Conservation (phyloP, 2,113 vertebrate species). For the Dasyornis broadbenti region DNA sequence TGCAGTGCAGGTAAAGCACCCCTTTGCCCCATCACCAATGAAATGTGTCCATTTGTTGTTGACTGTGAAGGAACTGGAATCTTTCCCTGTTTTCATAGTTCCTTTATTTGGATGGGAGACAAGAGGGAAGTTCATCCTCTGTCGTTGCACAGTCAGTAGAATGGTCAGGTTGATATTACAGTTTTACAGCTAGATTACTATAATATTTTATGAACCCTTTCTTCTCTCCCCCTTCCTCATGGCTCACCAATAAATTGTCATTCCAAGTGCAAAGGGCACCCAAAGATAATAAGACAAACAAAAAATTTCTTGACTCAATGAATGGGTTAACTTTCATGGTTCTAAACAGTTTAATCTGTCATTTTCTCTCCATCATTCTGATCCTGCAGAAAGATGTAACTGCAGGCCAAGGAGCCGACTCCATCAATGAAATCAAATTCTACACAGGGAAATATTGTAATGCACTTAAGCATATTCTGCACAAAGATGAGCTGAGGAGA, state of each 20-base stretch:
- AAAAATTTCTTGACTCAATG: neutral
- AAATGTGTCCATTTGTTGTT: neutral
- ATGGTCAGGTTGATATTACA: neutral
- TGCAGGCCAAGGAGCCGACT: neutral
- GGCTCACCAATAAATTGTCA: neutral
- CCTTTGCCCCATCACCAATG: neutral
- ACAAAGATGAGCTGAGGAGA: neutral
- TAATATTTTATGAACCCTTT: neutral
- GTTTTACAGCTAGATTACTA: neutral
- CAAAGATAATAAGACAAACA: fast-evolving
- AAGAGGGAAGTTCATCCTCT: neutral
- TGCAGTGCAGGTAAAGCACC: neutral
- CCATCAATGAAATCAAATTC: neutral
- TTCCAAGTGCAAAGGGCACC: neutral
- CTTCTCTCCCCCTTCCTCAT: fast-evolving
- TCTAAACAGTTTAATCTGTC: neutral
- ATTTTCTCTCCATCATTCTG: neutral
- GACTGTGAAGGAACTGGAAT: neutral
- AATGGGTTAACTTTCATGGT: neutral
- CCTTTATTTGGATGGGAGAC: neutral
- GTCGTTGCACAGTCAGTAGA: neutral
- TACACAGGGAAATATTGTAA: neutral
- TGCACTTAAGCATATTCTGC: neutral
- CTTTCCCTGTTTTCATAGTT: neutral
- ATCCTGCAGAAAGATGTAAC: neutral